Percentiles rank a stretch among this genome's conserved stretches.
Evolutionary conservation across 2,797 vertebrate species (phyloP).

Genomic region (Acipenser transmontanus): DNA sequence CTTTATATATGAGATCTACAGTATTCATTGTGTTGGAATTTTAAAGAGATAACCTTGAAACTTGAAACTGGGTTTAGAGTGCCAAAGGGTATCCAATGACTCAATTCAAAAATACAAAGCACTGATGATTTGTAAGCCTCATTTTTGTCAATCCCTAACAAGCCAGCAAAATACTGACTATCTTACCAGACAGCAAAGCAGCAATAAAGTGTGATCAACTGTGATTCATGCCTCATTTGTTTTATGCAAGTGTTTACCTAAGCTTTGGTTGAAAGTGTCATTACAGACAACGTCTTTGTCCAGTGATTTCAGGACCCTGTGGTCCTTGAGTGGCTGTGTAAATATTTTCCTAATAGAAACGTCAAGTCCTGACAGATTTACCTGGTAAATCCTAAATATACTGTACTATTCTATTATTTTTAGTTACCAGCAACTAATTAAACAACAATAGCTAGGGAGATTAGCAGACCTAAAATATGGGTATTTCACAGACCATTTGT

Average conservation of each 20-base stretch:
- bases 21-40: too few relatives aligned
- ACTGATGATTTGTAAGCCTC: too few relatives aligned
- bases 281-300: slow-evolving; percentile 18
- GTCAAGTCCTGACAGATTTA: slow-evolving; percentile 27
- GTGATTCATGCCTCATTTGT: slow-evolving; percentile 2
- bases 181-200: not conserved
- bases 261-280: not conserved
- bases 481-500: too few relatives aligned
- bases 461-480: too few relatives aligned
- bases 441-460: too few relatives aligned
- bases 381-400: slow-evolving; percentile 25
- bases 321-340: slow-evolving; percentile 24
- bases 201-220: slow-evolving; percentile 9
- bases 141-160: too few relatives aligned
- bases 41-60: too few relatives aligned
- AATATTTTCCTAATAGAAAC: slow-evolving; percentile 23
- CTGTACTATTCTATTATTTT: slow-evolving; percentile 12
- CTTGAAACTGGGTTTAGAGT: too few relatives aligned
- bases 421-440: not conserved
- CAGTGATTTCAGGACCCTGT: slow-evolving; percentile 13
- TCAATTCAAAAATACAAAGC: too few relatives aligned
- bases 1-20: too few relatives aligned
- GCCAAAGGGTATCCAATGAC: too few relatives aligned
- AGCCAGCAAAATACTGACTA: not conserved
- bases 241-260: slow-evolving; percentile 15